Evolutionary conservation across 2,888 invertebrate genomes (phyloP).

Genomic region (Axea sp.): DNA sequence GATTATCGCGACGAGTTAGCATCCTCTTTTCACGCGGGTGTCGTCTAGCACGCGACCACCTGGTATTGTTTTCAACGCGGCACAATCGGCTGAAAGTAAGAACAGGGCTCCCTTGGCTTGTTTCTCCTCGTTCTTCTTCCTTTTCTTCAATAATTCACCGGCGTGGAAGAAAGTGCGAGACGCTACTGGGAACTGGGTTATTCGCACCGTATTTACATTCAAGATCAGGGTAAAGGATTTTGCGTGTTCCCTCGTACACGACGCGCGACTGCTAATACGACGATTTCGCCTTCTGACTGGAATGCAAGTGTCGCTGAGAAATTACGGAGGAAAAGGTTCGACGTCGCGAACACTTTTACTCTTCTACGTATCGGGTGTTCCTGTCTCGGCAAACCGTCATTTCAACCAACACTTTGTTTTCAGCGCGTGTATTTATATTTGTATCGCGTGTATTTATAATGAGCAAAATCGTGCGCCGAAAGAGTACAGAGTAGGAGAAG

Average conservation of each 20-base stretch:
- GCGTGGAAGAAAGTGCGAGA: slow-evolving; percentile 38
- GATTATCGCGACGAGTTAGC: slow-evolving; percentile 33
- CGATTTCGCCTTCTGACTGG: slow-evolving; percentile 41
- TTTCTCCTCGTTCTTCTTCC: slow-evolving; percentile 15
- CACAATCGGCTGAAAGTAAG: slow-evolving; percentile 43
- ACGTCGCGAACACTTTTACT: slow-evolving; percentile 42
- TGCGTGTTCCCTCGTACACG: slow-evolving; percentile 19
- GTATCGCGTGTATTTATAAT: no score
- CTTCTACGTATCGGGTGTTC: slow-evolving; percentile 11
- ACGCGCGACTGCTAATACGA: slow-evolving; percentile 27
- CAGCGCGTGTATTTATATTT: no score
- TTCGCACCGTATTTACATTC: slow-evolving; percentile 56
- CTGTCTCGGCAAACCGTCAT: no score
- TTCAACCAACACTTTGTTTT: no score
- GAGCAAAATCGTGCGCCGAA: no score
- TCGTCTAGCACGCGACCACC: slow-evolving; percentile 46
- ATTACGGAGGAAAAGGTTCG: slow-evolving; percentile 42
- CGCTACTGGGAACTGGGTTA: slow-evolving; percentile 53
- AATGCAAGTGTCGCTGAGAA: slow-evolving; percentile 47
- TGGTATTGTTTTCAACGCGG: slow-evolving; percentile 27
- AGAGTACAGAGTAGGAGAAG: no score
- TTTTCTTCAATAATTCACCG: slow-evolving; percentile 38
- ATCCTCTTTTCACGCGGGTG: slow-evolving; percentile 43
- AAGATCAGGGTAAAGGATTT: slow-evolving; percentile 62
- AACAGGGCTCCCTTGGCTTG: slow-evolving; percentile 11